A percentile compares a stretch with the other conserved stretches of the same genome.
Conservation (phyloP, 2,797 vertebrate genomes). For the Sphenopsis melanotis region DNA sequence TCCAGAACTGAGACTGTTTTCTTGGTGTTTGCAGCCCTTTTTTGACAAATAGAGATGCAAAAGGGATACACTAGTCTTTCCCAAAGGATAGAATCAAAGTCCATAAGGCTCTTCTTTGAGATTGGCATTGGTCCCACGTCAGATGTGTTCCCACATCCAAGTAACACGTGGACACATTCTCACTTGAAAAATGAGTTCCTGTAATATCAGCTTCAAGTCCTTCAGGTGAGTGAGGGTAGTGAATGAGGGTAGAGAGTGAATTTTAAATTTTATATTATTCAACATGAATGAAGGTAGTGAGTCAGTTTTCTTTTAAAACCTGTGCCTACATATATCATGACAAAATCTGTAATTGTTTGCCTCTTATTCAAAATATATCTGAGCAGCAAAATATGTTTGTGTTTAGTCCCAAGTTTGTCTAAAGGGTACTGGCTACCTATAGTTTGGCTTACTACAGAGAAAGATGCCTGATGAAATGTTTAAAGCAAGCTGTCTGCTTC, state of each 20-base stretch:
- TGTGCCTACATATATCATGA: background rate
- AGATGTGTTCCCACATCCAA: accelerated
- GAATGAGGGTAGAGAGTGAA: background rate
- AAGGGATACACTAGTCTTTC: background rate
- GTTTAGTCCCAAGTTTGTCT: background rate
- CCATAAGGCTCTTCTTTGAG: accelerated
- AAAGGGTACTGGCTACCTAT: background rate
- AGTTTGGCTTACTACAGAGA: background rate
- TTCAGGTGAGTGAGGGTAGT: background rate
- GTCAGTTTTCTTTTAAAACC: background rate
- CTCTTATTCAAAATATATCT: background rate
- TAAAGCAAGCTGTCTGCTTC: background rate
- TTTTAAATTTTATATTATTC: background rate
- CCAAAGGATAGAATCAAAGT: background rate
- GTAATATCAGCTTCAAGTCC: background rate
- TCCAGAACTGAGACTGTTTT: background rate
- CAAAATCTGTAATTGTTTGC: background rate
- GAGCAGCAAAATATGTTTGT: background rate
- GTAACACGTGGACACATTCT: background rate
- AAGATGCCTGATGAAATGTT: background rate
- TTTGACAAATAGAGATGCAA: background rate
- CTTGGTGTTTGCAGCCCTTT: background rate
- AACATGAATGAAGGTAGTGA: background rate
- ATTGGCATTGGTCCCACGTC: background rate
- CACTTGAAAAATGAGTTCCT: background rate